Conservation (phyloP, 2,888 invertebrate genomes). For the Hyposoter dolosus region DNA sequence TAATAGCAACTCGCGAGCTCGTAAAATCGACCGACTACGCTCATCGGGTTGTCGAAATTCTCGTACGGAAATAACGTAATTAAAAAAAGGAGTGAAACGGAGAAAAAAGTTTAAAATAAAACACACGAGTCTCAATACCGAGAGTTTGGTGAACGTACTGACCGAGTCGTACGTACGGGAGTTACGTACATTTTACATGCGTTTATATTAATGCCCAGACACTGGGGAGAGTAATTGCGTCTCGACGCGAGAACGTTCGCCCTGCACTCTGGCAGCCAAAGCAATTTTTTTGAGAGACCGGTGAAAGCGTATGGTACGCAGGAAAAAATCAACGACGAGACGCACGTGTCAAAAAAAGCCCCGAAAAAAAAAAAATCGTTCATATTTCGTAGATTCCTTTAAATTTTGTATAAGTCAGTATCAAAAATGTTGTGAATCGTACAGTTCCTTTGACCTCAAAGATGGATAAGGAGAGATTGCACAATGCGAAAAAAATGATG, state of each 20-base stretch:
- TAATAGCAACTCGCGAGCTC: neutral
- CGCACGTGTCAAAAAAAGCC: neutral
- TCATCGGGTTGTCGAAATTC: constrained; percentile 16
- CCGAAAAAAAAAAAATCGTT: neutral
- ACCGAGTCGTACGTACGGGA: neutral
- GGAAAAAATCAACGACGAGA: neutral
- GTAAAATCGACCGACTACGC: neutral
- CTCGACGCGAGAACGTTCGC: constrained; percentile 35
- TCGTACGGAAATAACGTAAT: constrained; percentile 1
- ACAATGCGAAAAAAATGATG: neutral
- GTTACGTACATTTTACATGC: neutral
- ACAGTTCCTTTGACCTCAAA: neutral
- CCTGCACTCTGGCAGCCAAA: neutral
- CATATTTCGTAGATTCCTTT: neutral
- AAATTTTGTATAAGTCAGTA: neutral
- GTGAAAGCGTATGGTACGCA: constrained; percentile 40
- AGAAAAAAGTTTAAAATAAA: neutral
- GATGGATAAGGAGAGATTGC: constrained; percentile 5
- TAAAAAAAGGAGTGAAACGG: neutral
- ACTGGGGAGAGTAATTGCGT: constrained; percentile 43
- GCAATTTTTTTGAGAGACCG: constrained; percentile 10
- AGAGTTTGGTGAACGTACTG: constrained; percentile 29
- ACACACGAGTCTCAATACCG: neutral
- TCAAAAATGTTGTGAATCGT: constrained; percentile 7
- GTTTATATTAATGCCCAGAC: constrained; percentile 23